Conservation (phyloP, 2,797 vertebrate genomes). For the Brotula barbata region DNA sequence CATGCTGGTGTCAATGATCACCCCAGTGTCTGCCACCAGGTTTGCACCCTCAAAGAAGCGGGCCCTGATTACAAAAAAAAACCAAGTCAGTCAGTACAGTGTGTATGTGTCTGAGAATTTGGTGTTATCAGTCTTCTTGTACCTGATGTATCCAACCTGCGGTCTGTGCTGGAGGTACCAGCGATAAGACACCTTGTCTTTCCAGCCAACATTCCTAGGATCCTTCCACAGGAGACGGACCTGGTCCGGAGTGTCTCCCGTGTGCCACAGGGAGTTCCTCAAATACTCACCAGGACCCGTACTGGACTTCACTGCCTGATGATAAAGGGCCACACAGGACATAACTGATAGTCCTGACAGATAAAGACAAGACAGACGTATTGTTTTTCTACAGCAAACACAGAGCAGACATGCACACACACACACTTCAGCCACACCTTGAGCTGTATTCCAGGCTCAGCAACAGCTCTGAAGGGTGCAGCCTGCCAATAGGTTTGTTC, state of each 20-base stretch:
- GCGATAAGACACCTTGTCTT: conserved; percentile 98
- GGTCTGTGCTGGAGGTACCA: conserved; percentile 98
- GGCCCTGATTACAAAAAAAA: conserved; percentile 75
- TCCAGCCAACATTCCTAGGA: conserved; percentile 96
- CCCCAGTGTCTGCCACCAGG: conserved; percentile 92
- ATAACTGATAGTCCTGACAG: background rate
- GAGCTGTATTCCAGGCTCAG: conserved; percentile 96
- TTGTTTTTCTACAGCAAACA: background rate
- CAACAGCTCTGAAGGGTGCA: conserved; percentile 94
- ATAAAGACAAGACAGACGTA: conserved; percentile 1
- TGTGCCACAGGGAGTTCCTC: conserved; percentile 98
- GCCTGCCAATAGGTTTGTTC: conserved; percentile 99
- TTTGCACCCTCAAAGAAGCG: conserved; percentile 93
- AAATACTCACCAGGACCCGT: conserved; percentile 95
- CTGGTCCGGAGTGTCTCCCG: conserved; percentile 90
- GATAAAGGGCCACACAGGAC: conserved; percentile 1
- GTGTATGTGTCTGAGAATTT: background rate
- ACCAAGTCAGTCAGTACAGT: background rate
- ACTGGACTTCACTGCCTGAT: conserved; percentile 94
- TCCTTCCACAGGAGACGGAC: conserved; percentile 98
- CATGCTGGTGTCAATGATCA: conserved; percentile 95
- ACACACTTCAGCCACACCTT: conserved; percentile 83
- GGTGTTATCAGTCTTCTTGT: conserved; percentile 33
- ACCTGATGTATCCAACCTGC: conserved; percentile 98
- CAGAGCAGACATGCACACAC: conserved; percentile 1